Percentiles rank a stretch among this genome's conserved stretches.
phyloP scores from a whole-genome alignment of 2,797 vertebrate genomes.

The Schizothorax lantsangensis region DNA sequence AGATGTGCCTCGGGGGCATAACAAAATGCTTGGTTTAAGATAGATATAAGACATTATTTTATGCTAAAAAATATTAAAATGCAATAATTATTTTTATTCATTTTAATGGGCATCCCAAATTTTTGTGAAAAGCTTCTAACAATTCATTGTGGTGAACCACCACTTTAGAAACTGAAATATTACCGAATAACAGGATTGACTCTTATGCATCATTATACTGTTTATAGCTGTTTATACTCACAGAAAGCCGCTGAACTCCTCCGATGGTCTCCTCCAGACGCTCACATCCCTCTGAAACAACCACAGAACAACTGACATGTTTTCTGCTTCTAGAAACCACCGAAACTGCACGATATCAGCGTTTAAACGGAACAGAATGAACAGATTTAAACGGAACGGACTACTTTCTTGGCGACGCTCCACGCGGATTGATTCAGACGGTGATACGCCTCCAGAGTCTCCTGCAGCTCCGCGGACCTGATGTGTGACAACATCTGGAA shows the following conservation, averaged over 20 bases:
- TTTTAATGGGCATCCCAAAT: too few relatives aligned
- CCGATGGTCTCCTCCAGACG: conserved; percentile 84
- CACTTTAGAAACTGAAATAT: too few relatives aligned
- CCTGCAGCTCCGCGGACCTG: not conserved
- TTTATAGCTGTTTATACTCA: conserved; percentile 73
- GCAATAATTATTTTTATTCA: too few relatives aligned
- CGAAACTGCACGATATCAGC: not conserved
- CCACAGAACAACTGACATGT: conserved; percentile 23
- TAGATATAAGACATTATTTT: too few relatives aligned
- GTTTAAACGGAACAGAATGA: not conserved
- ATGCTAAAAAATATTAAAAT: too few relatives aligned
- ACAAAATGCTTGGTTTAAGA: too few relatives aligned
- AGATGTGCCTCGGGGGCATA: too few relatives aligned
- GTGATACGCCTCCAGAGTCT: conserved; percentile 59
- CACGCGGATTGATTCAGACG: conserved; percentile 51
- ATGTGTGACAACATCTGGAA: not conserved
- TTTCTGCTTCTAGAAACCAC: not conserved
- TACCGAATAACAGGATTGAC: too few relatives aligned
- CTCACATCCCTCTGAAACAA: conserved; percentile 82
- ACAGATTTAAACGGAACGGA: conserved; percentile 9
- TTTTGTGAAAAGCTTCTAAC: too few relatives aligned
- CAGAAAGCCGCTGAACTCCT: conserved; percentile 86
- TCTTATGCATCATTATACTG: not conserved
- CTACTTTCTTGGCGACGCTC: conserved; percentile 59
- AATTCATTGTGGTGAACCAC: too few relatives aligned